A percentile compares a stretch with the other conserved stretches of the same genome.
These are phyloP conservation scores for Phrynocephalus forsythii DNA, from an alignment of 2,797 vertebrate species.

Conservation along the genomic window DNA sequence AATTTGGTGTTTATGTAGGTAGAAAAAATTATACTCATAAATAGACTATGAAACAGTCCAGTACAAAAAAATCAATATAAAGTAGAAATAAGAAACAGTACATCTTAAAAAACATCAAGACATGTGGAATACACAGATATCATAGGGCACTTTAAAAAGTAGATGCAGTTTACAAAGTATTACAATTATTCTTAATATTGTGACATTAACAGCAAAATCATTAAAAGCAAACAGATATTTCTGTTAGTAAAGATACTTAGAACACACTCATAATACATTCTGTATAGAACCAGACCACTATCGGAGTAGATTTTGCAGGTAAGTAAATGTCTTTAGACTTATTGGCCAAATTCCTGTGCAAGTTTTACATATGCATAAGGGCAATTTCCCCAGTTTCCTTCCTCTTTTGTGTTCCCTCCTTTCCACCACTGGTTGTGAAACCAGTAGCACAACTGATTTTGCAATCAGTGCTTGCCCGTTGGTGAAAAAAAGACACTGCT, in stretches of 20 bases:
- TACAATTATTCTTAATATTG: slow-evolving; percentile 59
- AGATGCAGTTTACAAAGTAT: slow-evolving; percentile 34
- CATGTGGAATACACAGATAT: slow-evolving; percentile 8
- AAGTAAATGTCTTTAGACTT: neutral
- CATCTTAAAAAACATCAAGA: slow-evolving; percentile 48
- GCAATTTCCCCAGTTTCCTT: no score
- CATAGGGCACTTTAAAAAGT: slow-evolving; percentile 36
- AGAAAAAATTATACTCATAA: slow-evolving; percentile 58
- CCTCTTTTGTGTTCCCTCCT: no score
- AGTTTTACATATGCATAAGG: no score
- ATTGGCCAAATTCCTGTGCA: no score
- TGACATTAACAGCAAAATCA: slow-evolving; percentile 59
- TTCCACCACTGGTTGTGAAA: no score
- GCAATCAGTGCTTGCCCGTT: no score
- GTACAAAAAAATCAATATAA: slow-evolving; percentile 67
- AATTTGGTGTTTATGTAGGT: slow-evolving; percentile 72
- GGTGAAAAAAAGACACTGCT: no score
- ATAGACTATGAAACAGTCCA: slow-evolving; percentile 61
- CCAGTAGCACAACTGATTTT: no score
- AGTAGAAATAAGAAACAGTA: slow-evolving; percentile 52
- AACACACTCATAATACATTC: slow-evolving; percentile 19
- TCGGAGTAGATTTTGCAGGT: slow-evolving; percentile 28
- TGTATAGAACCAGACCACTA: slow-evolving; percentile 47
- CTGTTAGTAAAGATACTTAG: slow-evolving; percentile 73
- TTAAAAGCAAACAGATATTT: slow-evolving; percentile 63